Conservation (phyloP, 2,888 invertebrate species). For the Mythimna albipuncta region DNA sequence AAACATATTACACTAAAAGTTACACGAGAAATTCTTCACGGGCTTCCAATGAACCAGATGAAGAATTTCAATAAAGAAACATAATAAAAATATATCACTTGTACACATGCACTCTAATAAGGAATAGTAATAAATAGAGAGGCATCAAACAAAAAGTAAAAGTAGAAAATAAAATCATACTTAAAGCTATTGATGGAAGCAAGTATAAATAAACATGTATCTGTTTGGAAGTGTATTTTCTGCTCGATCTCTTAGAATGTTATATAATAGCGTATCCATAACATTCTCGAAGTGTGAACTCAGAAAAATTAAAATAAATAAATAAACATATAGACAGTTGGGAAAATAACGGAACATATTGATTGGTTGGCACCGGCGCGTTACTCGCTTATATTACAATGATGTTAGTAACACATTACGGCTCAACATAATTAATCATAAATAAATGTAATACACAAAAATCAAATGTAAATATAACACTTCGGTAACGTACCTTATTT, state of each 20-base stretch:
- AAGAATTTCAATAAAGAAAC: conserved; percentile 75
- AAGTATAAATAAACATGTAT: conserved; percentile 74
- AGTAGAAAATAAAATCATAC: conserved; percentile 72
- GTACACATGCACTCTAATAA: conserved; percentile 85
- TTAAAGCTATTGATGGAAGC: conserved; percentile 87
- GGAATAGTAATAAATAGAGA: conserved; percentile 79
- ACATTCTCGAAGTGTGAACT: conserved; percentile 81
- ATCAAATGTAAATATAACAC: conserved; percentile 84
- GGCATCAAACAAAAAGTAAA: conserved; percentile 76
- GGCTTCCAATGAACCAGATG: conserved; percentile 61
- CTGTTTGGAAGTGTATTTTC: conserved; percentile 54
- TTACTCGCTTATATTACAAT: conserved; percentile 67
- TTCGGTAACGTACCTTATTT: conserved; percentile 88
- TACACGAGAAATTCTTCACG: conserved; percentile 76
- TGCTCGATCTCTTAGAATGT: conserved; percentile 71
- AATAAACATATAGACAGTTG: conserved; percentile 63
- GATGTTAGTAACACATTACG: conserved; percentile 83
- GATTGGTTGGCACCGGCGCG: conserved; percentile 86
- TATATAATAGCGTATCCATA: conserved; percentile 82
- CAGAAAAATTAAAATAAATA: conserved; percentile 36
- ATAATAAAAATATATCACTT: conserved; percentile 76
- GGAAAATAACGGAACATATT: conserved; percentile 54
- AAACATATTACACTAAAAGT: conserved; percentile 80
- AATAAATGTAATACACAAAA: conserved; percentile 87
- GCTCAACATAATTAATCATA: conserved; percentile 77